Conservation (phyloP, 37 sponge, comb jelly and placozoan species). For the Aplysina aerophoba region DNA sequence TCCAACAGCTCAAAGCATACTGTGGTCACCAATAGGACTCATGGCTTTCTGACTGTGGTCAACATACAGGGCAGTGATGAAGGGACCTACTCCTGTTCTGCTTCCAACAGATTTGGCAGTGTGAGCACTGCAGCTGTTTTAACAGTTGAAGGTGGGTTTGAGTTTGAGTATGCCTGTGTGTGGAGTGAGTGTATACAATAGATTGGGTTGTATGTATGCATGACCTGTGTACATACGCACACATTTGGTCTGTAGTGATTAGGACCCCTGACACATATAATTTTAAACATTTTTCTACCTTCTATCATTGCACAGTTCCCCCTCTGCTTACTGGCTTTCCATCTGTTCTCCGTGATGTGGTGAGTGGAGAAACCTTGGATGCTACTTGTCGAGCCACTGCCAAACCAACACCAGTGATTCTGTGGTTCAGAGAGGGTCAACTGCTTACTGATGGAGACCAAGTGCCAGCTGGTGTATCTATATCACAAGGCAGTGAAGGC, state of each 20-base stretch:
- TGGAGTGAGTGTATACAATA: no score
- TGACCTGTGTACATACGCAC: no score
- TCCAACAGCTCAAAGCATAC: background rate
- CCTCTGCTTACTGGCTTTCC: background rate
- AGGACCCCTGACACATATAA: no score
- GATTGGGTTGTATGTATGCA: no score
- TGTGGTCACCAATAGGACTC: background rate
- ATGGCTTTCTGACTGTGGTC: background rate
- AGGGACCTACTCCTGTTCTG: constrained; percentile 18
- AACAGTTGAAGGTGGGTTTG: background rate
- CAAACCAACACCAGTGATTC: background rate
- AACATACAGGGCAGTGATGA: background rate
- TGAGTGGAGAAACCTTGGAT: background rate
- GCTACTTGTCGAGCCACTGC: background rate
- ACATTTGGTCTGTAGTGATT: background rate
- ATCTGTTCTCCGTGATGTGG: background rate
- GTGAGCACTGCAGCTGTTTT: constrained; percentile 18
- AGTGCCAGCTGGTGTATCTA: no score
- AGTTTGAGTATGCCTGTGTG: no score
- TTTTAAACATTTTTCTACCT: no score
- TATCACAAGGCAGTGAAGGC: background rate
- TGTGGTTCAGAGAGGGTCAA: background rate
- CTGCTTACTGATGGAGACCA: background rate
- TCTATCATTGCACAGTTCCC: background rate
- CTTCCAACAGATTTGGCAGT: constrained; percentile 27